Base-by-base conservation (phyloP, 2,888 invertebrate species). In the Netelia inedita region DNA sequence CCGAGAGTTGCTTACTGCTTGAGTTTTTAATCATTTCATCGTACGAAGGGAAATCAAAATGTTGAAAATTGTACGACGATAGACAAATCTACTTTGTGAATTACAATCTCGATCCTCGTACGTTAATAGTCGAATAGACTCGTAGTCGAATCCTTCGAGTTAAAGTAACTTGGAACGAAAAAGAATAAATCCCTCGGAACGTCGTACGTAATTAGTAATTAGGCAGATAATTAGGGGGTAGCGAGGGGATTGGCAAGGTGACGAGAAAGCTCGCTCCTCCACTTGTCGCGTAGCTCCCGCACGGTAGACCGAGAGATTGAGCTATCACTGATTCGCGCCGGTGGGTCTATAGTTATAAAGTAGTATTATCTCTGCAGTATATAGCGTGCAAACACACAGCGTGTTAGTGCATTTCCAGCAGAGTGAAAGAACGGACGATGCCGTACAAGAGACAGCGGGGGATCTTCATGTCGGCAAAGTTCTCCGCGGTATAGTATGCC, bases 281-380 rank as follows among this genome's bases (percentile, higher is more conserved):
- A 68, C 43, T 66, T 46, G 43, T 21, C 50, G 50, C 23, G n/a
- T 23, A 69, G 68, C 28, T 21, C 50, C 46, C 50, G 28, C n/a
- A 50, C 28, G 69, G 50, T 55, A 66, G 66, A 73, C 66, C 57
- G 75, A 75, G 65, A 63, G 72, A 80, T 84, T 71, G 80, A 72
- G 79, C 76, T 59, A 80, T 80, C 59, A 72, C 57, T 76, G 80
- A 74, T 81, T 84, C 76, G 66, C 74, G 76, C 59, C 76, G 72
- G 75, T 81, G 63, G 75, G 65, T 81, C 76, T 50, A 50, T 61
- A 53, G n/a, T 59, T 57, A 41, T 72, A 41, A 79, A 10, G 46
- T 61, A 71, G 53, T 68, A 57, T 76, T 55, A 28, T 23, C 46
- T 50, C 21, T 55, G 55, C 35, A 19, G 72, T 59, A 59, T 23